A percentile compares a stretch with the other conserved stretches of the same genome.
phyloP scores from a whole-genome alignment of 2,797 vertebrate genomes.

The Dermochelys coriacea region DNA sequence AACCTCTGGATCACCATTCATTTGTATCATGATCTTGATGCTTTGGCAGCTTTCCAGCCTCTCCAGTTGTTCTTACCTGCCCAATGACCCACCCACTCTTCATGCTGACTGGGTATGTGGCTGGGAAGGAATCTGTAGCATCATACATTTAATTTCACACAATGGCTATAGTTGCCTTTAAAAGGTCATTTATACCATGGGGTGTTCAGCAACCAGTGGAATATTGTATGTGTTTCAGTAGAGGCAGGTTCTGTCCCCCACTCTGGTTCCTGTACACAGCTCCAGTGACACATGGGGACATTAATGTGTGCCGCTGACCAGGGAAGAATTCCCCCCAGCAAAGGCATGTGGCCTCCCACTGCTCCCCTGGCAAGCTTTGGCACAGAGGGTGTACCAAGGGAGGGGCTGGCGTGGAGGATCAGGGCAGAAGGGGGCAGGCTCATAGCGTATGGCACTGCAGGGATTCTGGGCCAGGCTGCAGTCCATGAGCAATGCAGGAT shows the following conservation, averaged over 20 bases:
- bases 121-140: background rate
- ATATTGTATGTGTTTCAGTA: background rate
- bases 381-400: background rate
- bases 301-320: background rate
- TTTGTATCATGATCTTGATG: background rate
- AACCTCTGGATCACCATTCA: background rate
- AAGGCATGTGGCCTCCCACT: background rate
- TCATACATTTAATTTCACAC: background rate
- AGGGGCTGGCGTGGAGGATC: background rate
- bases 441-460: background rate
- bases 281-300: background rate
- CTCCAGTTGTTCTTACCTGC: background rate
- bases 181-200: background rate
- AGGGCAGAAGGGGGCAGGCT: background rate
- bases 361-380: background rate
- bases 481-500: background rate
- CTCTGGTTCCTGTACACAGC: background rate
- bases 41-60: background rate
- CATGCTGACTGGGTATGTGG: background rate
- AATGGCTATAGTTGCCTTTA: background rate
- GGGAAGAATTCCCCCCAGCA: background rate
- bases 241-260: background rate
- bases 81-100: background rate
- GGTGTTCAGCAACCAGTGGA: background rate
- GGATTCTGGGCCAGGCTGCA: background rate